Percentiles rank a stretch among this genome's conserved stretches.
These are phyloP conservation scores for Morelia viridis DNA, from an alignment of 2,797 vertebrate genomes.

Conservation along the genomic window DNA sequence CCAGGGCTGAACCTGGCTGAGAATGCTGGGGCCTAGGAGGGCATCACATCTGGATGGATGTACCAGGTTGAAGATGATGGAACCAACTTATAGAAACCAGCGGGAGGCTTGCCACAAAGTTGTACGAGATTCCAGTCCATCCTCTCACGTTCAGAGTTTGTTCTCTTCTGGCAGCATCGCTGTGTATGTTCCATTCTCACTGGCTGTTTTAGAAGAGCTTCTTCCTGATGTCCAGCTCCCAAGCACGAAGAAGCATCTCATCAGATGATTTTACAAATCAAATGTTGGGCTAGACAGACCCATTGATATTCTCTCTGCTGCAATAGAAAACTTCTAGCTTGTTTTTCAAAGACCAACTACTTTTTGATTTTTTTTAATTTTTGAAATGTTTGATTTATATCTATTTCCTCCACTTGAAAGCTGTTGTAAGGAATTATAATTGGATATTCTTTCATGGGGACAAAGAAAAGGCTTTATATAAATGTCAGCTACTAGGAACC, in stretches of 20 bases:
- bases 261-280: neutral
- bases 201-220: too few species aligned
- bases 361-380: neutral
- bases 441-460: neutral
- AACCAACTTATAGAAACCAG: too few species aligned
- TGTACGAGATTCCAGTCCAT: too few species aligned
- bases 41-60: too few species aligned
- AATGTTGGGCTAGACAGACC: neutral
- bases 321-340: neutral
- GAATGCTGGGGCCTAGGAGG: too few species aligned
- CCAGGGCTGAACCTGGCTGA: too few species aligned
- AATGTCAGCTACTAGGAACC: constrained; percentile 15
- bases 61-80: too few species aligned
- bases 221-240: too few species aligned
- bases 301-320: neutral
- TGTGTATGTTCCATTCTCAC: too few species aligned
- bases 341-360: neutral
- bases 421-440: neutral
- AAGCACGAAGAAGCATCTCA: neutral
- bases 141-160: too few species aligned
- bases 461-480: neutral
- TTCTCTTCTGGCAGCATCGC: neutral
- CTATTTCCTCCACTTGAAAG: neutral
- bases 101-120: too few species aligned
- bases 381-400: too few species aligned